Conservation (phyloP, 1,140 invertebrate genomes). For the Lepidurus packardi region DNA sequence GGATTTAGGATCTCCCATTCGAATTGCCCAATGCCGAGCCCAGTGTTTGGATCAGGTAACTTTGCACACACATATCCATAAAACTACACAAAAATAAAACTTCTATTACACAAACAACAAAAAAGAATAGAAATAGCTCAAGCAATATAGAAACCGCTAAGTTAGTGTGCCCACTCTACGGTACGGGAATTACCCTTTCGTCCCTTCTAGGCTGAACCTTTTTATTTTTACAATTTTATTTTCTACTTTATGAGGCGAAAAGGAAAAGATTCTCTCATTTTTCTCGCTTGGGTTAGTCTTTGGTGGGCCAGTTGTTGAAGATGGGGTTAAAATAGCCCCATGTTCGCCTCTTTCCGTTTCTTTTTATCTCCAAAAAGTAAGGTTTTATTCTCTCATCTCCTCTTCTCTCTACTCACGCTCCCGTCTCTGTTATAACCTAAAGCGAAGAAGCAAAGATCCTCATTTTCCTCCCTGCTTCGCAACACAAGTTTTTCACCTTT, state of each 20-base stretch:
- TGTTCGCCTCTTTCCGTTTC: not conserved
- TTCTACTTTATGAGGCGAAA: not conserved
- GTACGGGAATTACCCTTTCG: not conserved
- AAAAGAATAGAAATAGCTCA: not conserved
- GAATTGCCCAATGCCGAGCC: constrained; percentile 60
- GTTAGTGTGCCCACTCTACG: not conserved
- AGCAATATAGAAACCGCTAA: not conserved
- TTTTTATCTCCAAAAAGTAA: not conserved
- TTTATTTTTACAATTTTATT: not conserved
- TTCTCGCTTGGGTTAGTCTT: not conserved
- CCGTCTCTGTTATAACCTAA: not conserved
- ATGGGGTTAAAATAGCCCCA: not conserved
- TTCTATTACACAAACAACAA: not conserved
- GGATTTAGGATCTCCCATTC: constrained; percentile 58
- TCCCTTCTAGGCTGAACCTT: not conserved
- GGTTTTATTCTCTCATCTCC: not conserved
- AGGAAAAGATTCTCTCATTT: not conserved
- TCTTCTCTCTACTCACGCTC: not conserved
- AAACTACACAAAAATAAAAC: too few relatives aligned
- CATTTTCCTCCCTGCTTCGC: not conserved
- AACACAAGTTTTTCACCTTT: not conserved
- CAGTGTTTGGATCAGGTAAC: constrained; percentile 61
- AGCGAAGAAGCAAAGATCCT: not conserved
- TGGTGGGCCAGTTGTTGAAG: not conserved
- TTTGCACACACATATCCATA: not conserved